Percentiles rank a stretch among this genome's conserved stretches.
phyloP scores from a whole-genome alignment of 2,113 vertebrate species.

The Psilopsiagon aymara region DNA sequence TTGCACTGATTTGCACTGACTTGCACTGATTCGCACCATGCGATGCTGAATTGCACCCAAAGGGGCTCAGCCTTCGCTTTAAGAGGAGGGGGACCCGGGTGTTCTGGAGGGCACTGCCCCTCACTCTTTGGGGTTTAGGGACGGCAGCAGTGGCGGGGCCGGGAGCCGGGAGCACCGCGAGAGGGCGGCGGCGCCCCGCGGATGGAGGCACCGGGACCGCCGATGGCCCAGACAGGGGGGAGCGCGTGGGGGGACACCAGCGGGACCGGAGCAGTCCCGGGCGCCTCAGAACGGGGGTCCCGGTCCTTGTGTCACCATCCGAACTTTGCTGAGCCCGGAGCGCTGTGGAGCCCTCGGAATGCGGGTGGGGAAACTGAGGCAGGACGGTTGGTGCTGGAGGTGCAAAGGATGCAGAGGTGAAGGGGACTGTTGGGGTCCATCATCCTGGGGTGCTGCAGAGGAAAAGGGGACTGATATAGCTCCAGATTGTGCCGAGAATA shows the following conservation, averaged over 20 bases:
- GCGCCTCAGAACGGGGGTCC: too few relatives aligned
- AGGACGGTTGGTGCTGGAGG: background rate
- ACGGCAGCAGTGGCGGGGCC: background rate
- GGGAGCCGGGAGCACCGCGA: background rate
- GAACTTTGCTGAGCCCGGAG: rapidly evolving
- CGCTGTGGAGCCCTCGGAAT: background rate
- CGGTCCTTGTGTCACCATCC: rapidly evolving
- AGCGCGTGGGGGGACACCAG: background rate
- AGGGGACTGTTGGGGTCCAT: too few relatives aligned
- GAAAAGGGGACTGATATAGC: too few relatives aligned
- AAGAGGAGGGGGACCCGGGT: rapidly evolving
- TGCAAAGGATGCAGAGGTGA: background rate
- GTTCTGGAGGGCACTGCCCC: background rate
- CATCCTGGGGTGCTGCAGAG: background rate
- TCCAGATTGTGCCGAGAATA: too few relatives aligned
- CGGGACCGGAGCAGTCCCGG: background rate
- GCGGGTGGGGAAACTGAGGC: conserved; percentile 1
- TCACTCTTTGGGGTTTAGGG: rapidly evolving
- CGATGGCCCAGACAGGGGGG: background rate
- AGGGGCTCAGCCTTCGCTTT: background rate
- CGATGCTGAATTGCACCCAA: rapidly evolving
- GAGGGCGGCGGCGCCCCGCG: conserved; percentile 43
- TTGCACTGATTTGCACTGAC: background rate
- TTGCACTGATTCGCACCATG: rapidly evolving
- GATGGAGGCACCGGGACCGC: background rate